Conservation (phyloP, 2,888 invertebrate species). For the Therioaphis trifolii region DNA sequence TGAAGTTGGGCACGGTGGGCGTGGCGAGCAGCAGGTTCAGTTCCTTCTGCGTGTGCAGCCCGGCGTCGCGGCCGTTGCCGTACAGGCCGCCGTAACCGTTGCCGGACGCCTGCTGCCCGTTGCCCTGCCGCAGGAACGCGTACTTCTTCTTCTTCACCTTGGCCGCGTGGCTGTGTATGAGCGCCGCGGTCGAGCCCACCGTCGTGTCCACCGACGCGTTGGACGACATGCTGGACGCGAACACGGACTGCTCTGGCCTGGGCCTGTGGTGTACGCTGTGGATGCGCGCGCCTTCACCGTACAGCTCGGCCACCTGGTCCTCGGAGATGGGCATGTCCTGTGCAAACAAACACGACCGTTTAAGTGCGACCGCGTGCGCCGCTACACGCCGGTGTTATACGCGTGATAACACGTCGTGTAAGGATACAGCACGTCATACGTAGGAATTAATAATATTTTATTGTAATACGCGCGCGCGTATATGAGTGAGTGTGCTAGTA, state of each 20-base stretch:
- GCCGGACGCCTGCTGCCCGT: background rate
- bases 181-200: conserved; percentile 66
- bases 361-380: no score
- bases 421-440: no score
- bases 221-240: conserved; percentile 66
- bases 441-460: no score
- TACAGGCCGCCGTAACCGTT: conserved; percentile 42
- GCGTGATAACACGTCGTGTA: no score
- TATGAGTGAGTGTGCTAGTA: background rate
- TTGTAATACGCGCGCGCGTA: background rate
- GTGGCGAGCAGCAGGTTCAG: conserved; percentile 66
- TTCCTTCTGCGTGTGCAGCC: conserved; percentile 65
- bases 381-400: no score
- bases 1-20: conserved; percentile 65
- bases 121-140: conserved; percentile 57
- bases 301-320: conserved; percentile 65
- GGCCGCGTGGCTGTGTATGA: conserved; percentile 65
- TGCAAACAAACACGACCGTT: conserved; percentile 29
- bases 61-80: conserved; percentile 64
- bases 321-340: conserved; percentile 65
- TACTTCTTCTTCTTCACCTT: conserved; percentile 64
- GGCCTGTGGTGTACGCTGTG: conserved; percentile 65
- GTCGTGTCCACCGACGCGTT: conserved; percentile 66
- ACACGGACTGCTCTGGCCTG: conserved; percentile 64
- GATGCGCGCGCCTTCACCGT: conserved; percentile 65